phyloP scores from a whole-genome alignment of 1,140 invertebrate species.

The Lamellibrachia luymesi region DNA sequence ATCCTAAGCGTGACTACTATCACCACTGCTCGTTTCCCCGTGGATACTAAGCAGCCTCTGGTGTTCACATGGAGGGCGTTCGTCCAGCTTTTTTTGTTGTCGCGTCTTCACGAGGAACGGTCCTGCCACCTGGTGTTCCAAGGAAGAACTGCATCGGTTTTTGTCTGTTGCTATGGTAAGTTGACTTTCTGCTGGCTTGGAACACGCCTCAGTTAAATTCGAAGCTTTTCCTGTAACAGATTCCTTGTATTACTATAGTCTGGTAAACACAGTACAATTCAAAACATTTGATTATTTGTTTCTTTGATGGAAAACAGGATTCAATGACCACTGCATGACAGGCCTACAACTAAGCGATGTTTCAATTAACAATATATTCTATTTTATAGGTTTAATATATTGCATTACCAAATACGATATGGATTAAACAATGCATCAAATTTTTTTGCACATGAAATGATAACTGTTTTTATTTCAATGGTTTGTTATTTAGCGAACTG shows the following conservation, averaged over 20 bases:
- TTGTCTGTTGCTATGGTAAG: not conserved
- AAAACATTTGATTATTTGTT: not conserved
- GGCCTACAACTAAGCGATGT: not conserved
- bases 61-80: not conserved
- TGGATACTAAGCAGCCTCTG: not conserved
- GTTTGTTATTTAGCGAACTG: not conserved
- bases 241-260: not conserved
- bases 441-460: not conserved
- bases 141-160: not conserved
- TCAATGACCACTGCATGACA: not conserved
- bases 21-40: not conserved
- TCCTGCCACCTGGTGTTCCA: not conserved
- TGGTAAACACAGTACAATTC: not conserved
- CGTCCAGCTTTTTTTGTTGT: not conserved
- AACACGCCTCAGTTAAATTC: not conserved
- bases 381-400: not conserved
- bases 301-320: not conserved
- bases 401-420: no score
- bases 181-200: not conserved
- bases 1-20: not conserved
- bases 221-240: not conserved
- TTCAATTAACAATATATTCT: not conserved
- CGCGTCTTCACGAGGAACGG: not conserved
- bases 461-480: not conserved
- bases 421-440: no score